Evolutionary conservation across 2,113 vertebrate genomes (phyloP).

Genomic region (Gorilla gorilla): DNA sequence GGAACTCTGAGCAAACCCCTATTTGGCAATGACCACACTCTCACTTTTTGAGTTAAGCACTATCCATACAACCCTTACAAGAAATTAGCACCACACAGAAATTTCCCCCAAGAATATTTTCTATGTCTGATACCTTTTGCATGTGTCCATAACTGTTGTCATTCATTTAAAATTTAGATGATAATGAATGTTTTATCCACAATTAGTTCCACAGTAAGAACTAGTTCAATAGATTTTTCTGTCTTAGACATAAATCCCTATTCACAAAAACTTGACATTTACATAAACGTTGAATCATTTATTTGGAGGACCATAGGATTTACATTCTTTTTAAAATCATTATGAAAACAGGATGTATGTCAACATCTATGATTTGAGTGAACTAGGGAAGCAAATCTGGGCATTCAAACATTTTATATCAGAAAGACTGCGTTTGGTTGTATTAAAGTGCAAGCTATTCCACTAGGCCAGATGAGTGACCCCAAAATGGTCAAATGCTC

Average conservation of each 20-base stretch:
- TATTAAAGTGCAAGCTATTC: neutral
- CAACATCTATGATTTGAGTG: neutral
- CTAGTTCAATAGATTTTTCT: slow-evolving; percentile 19
- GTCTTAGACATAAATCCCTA: slow-evolving; percentile 37
- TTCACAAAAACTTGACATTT: slow-evolving; percentile 32
- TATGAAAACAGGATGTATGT: neutral
- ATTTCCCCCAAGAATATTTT: slow-evolving; percentile 51
- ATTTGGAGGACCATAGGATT: slow-evolving; percentile 39
- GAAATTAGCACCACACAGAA: slow-evolving; percentile 58
- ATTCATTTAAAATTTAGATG: slow-evolving; percentile 35
- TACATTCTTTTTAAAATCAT: slow-evolving; percentile 9
- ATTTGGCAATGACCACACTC: slow-evolving; percentile 57
- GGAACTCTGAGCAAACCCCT: slow-evolving; percentile 72
- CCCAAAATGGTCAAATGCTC: slow-evolving; percentile 3
- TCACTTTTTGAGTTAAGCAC: slow-evolving; percentile 64
- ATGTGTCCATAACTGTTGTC: slow-evolving; percentile 37
- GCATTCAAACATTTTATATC: neutral
- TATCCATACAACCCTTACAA: slow-evolving; percentile 61
- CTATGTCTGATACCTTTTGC: slow-evolving; percentile 36
- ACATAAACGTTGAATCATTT: slow-evolving; percentile 40
- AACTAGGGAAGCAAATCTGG: neutral
- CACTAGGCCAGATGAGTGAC: neutral
- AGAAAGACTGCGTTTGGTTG: neutral
- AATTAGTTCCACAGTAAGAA: slow-evolving; percentile 50
- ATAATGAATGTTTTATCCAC: slow-evolving; percentile 14